phyloP scores from a whole-genome alignment of 1,140 invertebrate genomes.

The Tenebrio molitor region DNA sequence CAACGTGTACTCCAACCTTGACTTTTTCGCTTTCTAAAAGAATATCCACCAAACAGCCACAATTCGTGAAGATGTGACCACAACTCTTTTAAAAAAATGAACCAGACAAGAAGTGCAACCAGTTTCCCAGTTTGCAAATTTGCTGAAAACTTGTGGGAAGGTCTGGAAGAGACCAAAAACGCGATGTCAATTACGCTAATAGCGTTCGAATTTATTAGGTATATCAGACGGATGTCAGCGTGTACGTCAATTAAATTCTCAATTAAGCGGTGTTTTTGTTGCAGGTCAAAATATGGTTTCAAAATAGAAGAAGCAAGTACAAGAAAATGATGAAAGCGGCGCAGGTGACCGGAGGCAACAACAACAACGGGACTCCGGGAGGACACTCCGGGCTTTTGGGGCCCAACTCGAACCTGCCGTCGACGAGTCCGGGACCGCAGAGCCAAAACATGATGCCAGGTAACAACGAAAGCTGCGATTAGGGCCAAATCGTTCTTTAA shows the following conservation, averaged over 20 bases:
- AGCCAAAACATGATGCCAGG: constrained; percentile 67
- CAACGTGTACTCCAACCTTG: too few species aligned
- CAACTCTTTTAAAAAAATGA: too few species aligned
- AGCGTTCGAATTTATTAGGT: constrained; percentile 49
- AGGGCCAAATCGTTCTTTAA: too few species aligned
- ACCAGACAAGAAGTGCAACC: too few species aligned
- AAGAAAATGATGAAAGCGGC: constrained; percentile 92
- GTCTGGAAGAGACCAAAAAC: too few species aligned
- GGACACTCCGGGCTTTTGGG: constrained; percentile 63
- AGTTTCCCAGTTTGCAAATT: too few species aligned
- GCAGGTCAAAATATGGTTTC: constrained; percentile 96
- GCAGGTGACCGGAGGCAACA: constrained; percentile 70
- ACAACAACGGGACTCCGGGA: constrained; percentile 65
- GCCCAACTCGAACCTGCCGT: constrained; percentile 62
- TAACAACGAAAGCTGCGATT: constrained; percentile 57
- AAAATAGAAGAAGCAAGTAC: constrained; percentile 91
- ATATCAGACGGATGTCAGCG: constrained; percentile 40
- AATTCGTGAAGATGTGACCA: too few species aligned
- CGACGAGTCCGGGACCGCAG: constrained; percentile 65
- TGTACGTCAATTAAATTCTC: constrained; percentile 42
- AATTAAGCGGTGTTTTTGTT: constrained; percentile 68
- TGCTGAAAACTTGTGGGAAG: too few species aligned
- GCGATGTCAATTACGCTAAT: constrained; percentile 51
- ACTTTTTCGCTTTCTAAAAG: too few species aligned
- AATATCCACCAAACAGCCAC: too few species aligned